phyloP scores from a whole-genome alignment of 2,113 vertebrate genomes.

The Tonatia bakeri region DNA sequence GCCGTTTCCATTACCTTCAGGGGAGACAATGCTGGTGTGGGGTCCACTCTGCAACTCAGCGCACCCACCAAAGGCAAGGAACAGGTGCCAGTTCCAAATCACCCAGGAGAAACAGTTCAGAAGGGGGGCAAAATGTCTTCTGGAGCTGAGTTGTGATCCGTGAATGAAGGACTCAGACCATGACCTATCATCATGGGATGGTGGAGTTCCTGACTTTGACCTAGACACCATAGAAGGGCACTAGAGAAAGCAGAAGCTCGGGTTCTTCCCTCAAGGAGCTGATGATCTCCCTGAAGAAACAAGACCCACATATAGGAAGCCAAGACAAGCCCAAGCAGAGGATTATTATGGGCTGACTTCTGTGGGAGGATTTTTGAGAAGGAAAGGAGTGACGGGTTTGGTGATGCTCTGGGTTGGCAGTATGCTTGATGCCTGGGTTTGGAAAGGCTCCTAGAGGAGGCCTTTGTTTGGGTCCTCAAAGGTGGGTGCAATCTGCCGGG shows the following conservation, averaged over 20 bases:
- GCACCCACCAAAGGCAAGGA: neutral
- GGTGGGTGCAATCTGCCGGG: neutral
- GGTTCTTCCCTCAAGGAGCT: neutral
- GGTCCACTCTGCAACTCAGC: neutral
- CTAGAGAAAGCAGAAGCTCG: neutral
- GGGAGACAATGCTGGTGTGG: neutral
- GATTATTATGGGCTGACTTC: neutral
- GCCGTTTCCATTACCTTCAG: neutral
- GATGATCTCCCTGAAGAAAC: neutral
- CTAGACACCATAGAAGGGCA: neutral
- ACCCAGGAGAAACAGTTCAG: neutral
- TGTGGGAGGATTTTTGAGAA: neutral
- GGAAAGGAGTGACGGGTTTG: neutral
- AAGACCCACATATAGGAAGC: neutral
- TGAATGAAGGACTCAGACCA: neutral
- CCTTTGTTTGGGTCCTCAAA: neutral
- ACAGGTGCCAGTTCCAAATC: neutral
- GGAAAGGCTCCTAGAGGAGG: constrained; percentile 1
- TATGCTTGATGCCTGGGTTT: neutral
- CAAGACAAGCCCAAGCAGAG: neutral
- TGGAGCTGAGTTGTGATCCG: neutral
- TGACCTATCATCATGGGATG: neutral
- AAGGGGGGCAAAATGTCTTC: neutral
- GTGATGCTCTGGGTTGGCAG: neutral
- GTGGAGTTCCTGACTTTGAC: neutral